Evolutionary conservation across 2,888 invertebrate genomes (phyloP).

Genomic region (Aromia moschata): DNA sequence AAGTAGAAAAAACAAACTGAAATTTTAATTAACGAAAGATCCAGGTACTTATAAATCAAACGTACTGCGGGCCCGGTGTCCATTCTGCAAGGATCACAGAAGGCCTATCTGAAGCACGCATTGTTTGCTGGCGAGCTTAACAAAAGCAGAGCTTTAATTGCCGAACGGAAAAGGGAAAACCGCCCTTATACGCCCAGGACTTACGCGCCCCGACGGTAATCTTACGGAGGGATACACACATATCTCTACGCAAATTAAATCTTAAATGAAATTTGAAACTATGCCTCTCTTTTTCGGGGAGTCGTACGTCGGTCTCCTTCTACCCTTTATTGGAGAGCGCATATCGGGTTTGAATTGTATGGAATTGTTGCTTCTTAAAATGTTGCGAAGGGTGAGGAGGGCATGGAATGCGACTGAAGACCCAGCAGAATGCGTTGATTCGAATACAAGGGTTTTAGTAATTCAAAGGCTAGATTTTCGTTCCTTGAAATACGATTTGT

Average conservation of each 20-base stretch:
- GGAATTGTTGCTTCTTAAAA: slow-evolving; percentile 13
- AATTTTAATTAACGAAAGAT: slow-evolving; percentile 61
- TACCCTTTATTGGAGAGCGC: slow-evolving; percentile 5
- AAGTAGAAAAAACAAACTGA: slow-evolving; percentile 52
- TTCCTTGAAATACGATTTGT: too few relatives aligned
- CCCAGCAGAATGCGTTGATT: background rate
- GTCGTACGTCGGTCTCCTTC: slow-evolving; percentile 1
- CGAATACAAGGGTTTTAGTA: background rate
- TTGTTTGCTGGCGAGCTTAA: slow-evolving; percentile 60
- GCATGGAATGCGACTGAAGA: slow-evolving; percentile 4
- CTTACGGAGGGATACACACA: slow-evolving; percentile 58
- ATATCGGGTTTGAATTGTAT: slow-evolving; percentile 3
- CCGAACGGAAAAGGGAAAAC: slow-evolving; percentile 46
- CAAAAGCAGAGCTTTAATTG: slow-evolving; percentile 61
- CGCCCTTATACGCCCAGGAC: slow-evolving; percentile 41
- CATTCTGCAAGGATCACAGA: slow-evolving; percentile 55
- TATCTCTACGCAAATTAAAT: slow-evolving; percentile 63
- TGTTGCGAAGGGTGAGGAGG: slow-evolving; percentile 1
- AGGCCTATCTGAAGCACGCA: slow-evolving; percentile 55
- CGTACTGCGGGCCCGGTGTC: slow-evolving; percentile 52
- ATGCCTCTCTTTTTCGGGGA: slow-evolving; percentile 50
- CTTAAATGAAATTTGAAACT: slow-evolving; percentile 64
- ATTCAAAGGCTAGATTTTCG: background rate
- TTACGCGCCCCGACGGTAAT: slow-evolving; percentile 43
- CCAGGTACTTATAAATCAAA: slow-evolving; percentile 60